phyloP scores from a whole-genome alignment of 2,797 vertebrate genomes.

The Hylomyscus alleni region DNA sequence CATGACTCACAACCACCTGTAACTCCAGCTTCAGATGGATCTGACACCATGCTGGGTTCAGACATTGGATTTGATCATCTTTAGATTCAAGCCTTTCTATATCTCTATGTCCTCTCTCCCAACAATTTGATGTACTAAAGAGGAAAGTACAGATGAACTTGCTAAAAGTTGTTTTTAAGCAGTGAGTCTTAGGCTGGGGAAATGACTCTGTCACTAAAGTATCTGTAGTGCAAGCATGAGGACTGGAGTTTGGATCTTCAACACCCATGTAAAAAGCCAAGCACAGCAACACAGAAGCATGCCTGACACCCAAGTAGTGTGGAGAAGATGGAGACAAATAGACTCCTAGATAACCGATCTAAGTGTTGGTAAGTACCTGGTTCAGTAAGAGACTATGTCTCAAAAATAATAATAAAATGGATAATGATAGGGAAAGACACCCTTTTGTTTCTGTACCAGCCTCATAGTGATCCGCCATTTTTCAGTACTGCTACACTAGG shows the following conservation, averaged over 20 bases:
- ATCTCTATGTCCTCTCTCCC: not conserved
- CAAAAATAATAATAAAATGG: not conserved
- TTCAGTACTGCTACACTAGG: not conserved
- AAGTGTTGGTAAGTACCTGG: not conserved
- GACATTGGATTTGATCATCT: not conserved
- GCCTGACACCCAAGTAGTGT: not conserved
- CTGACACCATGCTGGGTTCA: not conserved
- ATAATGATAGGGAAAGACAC: not conserved
- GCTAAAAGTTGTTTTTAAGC: constrained; percentile 15
- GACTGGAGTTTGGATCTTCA: not conserved
- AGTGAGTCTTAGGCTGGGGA: not conserved
- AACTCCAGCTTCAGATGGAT: not conserved
- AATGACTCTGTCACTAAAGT: not conserved
- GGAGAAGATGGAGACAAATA: not conserved
- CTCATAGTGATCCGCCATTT: not conserved
- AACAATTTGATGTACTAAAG: not conserved
- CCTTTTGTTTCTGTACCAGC: not conserved
- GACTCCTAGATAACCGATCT: not conserved
- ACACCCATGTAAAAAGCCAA: not conserved
- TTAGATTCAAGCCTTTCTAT: not conserved
- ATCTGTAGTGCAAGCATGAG: not conserved
- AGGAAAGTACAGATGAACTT: not conserved
- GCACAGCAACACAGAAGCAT: not conserved
- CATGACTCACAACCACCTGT: not conserved
- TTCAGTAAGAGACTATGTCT: not conserved